These are phyloP conservation scores for Oscheius myriophilus DNA, from an alignment of 2,888 invertebrate species.

Conservation along the genomic window DNA sequence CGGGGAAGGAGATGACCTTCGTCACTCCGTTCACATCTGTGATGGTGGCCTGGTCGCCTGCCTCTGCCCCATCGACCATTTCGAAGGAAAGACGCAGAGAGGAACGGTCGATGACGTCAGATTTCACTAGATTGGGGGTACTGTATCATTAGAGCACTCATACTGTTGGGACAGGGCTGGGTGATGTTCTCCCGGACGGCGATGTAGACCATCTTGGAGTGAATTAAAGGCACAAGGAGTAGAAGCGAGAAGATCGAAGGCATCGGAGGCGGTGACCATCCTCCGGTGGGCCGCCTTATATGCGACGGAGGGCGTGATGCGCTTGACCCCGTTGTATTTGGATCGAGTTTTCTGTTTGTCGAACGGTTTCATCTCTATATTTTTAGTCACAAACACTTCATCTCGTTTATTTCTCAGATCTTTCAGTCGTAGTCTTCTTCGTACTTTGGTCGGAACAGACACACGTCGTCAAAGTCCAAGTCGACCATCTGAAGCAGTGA, in stretches of 20 bases:
- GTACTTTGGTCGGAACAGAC: slow-evolving; percentile 34
- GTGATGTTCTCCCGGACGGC: slow-evolving; percentile 50
- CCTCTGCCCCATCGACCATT: slow-evolving; percentile 41
- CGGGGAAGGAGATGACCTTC: slow-evolving; percentile 54
- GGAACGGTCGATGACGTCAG: slow-evolving; percentile 53
- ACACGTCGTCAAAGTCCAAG: slow-evolving; percentile 54
- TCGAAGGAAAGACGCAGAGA: slow-evolving; percentile 56
- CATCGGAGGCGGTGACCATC: slow-evolving; percentile 2
- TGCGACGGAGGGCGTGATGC: slow-evolving; percentile 14
- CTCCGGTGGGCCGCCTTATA: neutral
- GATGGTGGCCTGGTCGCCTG: slow-evolving; percentile 36
- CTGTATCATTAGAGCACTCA: slow-evolving; percentile 1
- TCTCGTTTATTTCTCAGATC: slow-evolving; percentile 12
- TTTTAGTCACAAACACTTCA: slow-evolving; percentile 1
- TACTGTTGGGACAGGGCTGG: slow-evolving; percentile 52
- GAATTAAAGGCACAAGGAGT: slow-evolving; percentile 10
- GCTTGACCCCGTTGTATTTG: slow-evolving; percentile 18
- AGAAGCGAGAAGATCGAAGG: neutral
- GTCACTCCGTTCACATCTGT: slow-evolving; percentile 50
- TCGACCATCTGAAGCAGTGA: slow-evolving; percentile 26
- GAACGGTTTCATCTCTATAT: slow-evolving; percentile 16
- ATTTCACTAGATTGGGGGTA: slow-evolving; percentile 42
- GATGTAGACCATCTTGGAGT: slow-evolving; percentile 37
- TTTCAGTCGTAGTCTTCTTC: slow-evolving; percentile 49
- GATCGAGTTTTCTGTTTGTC: slow-evolving; percentile 20